phyloP scores from a whole-genome alignment of 2,113 vertebrate species.

The Crotalus viridis region DNA sequence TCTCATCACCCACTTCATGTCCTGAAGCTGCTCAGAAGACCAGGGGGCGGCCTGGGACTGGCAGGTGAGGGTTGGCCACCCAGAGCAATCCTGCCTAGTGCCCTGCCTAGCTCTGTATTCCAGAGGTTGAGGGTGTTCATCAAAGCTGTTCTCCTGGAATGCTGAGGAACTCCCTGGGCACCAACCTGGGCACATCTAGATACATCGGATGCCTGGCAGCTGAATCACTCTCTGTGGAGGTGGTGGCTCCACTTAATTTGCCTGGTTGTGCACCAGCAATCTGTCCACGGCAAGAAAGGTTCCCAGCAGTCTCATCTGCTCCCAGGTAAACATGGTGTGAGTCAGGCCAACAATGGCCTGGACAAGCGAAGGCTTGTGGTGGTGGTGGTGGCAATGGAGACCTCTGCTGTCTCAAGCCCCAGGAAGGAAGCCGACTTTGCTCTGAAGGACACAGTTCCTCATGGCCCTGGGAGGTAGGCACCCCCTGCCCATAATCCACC shows the following conservation, averaged over 20 bases:
- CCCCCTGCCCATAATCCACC: background rate
- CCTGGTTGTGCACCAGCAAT: background rate
- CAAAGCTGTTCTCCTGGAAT: background rate
- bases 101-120: background rate
- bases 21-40: background rate
- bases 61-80: background rate
- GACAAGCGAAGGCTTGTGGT: background rate
- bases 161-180: background rate
- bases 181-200: background rate
- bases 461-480: background rate
- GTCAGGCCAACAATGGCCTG: background rate
- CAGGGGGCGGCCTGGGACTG: background rate
- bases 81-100: background rate
- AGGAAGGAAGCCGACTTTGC: background rate
- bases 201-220: background rate
- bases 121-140: background rate
- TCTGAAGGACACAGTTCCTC: background rate
- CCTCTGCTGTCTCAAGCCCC: background rate
- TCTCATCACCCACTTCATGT: background rate
- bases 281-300: background rate
- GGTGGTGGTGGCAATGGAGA: background rate
- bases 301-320: background rate
- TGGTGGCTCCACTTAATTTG: background rate
- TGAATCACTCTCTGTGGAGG: background rate
- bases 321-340: background rate